phyloP scores from a whole-genome alignment of 2,113 vertebrate species.

The Laticauda colubrina region DNA sequence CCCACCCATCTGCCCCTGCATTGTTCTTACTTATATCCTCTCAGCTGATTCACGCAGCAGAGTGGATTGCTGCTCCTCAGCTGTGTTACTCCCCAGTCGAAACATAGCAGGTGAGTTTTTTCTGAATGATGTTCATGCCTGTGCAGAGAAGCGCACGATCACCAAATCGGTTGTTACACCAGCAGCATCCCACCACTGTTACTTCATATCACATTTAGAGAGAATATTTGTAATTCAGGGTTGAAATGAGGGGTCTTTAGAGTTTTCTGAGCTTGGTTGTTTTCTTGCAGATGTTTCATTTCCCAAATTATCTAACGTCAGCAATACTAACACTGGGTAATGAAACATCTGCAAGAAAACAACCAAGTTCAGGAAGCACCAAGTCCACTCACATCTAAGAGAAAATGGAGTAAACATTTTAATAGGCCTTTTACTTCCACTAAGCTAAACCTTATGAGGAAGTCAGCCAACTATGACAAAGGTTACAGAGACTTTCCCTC shows the following conservation, averaged over 20 bases:
- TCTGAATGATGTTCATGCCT: too few species aligned
- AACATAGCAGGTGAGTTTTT: too few species aligned
- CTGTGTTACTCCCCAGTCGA: too few species aligned
- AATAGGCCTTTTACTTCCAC: not conserved
- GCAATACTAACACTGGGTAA: not conserved
- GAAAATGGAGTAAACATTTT: not conserved
- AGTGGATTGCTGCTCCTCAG: too few species aligned
- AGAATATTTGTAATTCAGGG: not conserved
- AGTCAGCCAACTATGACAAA: not conserved
- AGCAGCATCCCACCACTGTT: too few species aligned
- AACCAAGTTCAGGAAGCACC: not conserved
- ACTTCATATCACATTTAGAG: not conserved
- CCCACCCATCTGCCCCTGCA: too few species aligned
- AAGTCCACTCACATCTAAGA: not conserved
- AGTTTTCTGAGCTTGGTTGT: not conserved
- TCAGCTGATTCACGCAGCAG: too few species aligned
- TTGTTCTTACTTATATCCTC: too few species aligned
- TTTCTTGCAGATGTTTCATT: not conserved
- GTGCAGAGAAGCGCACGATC: too few species aligned
- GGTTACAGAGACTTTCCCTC: not conserved
- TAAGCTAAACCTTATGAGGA: not conserved
- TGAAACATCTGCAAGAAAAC: not conserved
- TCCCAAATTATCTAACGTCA: not conserved
- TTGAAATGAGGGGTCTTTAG: not conserved
- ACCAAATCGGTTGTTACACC: too few species aligned